Percentiles rank a stretch among this genome's conserved stretches.
These are phyloP conservation scores for Styela clava DNA, from an alignment of 23 tunicate genomes.

Conservation along the genomic window DNA sequence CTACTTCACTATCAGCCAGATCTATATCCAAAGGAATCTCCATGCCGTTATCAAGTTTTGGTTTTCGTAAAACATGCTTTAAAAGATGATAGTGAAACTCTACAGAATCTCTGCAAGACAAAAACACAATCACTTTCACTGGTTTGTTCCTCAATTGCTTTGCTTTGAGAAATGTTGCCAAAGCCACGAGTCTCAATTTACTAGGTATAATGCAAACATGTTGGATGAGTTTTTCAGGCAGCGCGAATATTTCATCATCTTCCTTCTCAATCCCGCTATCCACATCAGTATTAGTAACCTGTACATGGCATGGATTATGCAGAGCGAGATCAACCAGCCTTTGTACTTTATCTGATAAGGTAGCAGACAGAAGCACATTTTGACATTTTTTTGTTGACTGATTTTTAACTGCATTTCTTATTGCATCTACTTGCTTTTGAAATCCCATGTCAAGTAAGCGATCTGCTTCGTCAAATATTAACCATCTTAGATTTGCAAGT, in stretches of 20 bases:
- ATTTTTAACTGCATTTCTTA: conserved; percentile 46
- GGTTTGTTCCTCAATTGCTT: conserved; percentile 19
- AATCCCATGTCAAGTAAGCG: conserved; percentile 95
- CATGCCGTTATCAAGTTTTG: neutral
- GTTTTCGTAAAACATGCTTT: conserved; percentile 15
- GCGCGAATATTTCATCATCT: conserved; percentile 46
- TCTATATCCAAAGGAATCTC: neutral
- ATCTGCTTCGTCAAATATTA: conserved; percentile 98
- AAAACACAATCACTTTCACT: conserved; percentile 67
- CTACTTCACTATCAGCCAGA: conserved; percentile 13
- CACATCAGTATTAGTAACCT: conserved; percentile 1
- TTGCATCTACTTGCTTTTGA: conserved; percentile 55
- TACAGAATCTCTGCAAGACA: conserved; percentile 88
- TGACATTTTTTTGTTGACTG: conserved; percentile 41
- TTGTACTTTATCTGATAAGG: conserved; percentile 90
- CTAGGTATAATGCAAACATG: conserved; percentile 74
- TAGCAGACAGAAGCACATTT: conserved; percentile 76
- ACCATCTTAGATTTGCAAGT: conserved; percentile 47
- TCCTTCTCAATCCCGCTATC: neutral
- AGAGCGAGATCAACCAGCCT: conserved; percentile 60
- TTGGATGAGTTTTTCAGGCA: conserved; percentile 62
- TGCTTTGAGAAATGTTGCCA: conserved; percentile 52
- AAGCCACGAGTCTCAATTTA: conserved; percentile 66
- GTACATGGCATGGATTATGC: conserved; percentile 52
- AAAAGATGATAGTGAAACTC: conserved; percentile 68